A percentile compares a stretch with the other conserved stretches of the same genome.
Evolutionary conservation across 2,113 vertebrate species (phyloP).

Genomic region (Pseudorectes ferrugineus): DNA sequence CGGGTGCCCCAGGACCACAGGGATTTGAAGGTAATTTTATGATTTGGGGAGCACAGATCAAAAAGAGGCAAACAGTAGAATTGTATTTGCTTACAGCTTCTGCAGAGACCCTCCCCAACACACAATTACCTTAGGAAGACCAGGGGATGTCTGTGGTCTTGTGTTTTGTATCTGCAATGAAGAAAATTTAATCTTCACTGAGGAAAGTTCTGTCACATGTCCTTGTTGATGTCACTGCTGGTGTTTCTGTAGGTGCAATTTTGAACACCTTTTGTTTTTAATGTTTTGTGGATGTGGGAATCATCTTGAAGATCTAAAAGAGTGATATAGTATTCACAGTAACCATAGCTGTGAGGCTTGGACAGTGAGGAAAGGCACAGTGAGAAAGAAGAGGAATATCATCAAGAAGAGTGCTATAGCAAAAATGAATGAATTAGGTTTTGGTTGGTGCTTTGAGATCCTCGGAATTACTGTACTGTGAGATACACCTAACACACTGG

Average conservation of each 20-base stretch:
- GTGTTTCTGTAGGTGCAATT: not conserved
- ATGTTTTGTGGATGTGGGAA: not conserved
- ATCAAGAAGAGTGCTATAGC: not conserved
- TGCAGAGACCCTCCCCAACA: not conserved
- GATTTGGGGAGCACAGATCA: not conserved
- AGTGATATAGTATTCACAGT: not conserved
- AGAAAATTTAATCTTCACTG: not conserved
- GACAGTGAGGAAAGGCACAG: not conserved
- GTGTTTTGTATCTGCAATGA: not conserved
- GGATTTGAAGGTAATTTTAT: constrained; percentile 81
- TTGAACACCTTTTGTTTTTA: not conserved
- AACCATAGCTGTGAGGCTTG: not conserved
- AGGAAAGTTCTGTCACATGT: not conserved
- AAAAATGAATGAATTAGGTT: not conserved
- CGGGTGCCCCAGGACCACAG: constrained; percentile 78
- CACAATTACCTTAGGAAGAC: not conserved
- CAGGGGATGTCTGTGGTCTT: not conserved
- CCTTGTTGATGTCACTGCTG: not conserved
- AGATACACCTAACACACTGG: not conserved
- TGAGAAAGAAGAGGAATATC: not conserved
- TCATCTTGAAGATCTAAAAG: not conserved
- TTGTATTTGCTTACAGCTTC: not conserved
- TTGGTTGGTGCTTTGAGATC: not conserved
- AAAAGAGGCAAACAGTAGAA: not conserved
- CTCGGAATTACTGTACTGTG: not conserved